Conservation (phyloP, 2,113 vertebrate species). For the Polyodon spathula region DNA sequence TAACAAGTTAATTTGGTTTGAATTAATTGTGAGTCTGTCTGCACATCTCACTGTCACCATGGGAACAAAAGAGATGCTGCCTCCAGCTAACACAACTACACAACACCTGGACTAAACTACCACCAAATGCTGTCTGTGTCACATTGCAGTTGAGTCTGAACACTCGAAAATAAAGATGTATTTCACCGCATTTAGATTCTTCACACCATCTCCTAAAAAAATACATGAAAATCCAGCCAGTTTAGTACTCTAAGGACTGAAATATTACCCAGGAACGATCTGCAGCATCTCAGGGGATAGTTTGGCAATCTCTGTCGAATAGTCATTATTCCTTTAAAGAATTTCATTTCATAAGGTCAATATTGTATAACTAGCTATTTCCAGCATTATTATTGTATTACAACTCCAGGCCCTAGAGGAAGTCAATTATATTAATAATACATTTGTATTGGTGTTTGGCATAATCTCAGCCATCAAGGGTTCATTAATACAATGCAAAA, state of each 20-base stretch:
- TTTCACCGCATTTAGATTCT: too few species aligned
- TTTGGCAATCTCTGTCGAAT: slow-evolving; percentile 16
- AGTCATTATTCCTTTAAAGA: slow-evolving; percentile 40
- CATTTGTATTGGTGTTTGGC: slow-evolving; percentile 33
- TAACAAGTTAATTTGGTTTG: too few species aligned
- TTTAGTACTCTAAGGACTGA: background rate
- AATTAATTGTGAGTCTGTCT: too few species aligned
- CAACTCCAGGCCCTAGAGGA: slow-evolving; percentile 41
- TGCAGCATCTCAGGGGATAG: background rate
- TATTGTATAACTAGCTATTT: slow-evolving; percentile 33
- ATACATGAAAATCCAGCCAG: background rate
- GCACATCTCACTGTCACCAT: too few species aligned
- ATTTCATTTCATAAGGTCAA: slow-evolving; percentile 49
- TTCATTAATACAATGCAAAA: slow-evolving; percentile 29
- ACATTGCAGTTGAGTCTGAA: too few species aligned
- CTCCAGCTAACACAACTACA: too few species aligned
- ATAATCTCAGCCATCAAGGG: slow-evolving; percentile 19
- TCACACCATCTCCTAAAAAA: too few species aligned
- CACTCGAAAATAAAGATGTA: too few species aligned
- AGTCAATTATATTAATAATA: slow-evolving; percentile 43
- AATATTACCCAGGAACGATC: background rate
- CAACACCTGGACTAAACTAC: too few species aligned
- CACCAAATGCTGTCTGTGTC: too few species aligned
- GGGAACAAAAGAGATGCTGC: too few species aligned
- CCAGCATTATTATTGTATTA: slow-evolving; percentile 42